A percentile compares a stretch with the other conserved stretches of the same genome.
Conservation (phyloP, 2,113 vertebrate species). For the Orientallactaga bullata region DNA sequence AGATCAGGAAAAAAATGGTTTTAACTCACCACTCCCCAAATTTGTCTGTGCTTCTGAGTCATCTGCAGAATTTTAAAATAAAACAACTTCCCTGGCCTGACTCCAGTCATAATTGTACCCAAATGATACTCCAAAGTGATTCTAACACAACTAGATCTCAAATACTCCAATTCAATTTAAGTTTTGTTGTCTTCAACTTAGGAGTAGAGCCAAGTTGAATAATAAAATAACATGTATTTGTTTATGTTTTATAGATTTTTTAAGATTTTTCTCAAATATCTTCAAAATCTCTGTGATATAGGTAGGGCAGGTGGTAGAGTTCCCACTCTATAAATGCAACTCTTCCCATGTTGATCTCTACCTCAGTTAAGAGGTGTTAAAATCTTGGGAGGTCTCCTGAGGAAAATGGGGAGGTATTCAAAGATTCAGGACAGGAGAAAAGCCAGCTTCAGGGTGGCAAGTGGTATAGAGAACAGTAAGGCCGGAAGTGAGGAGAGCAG, state of each 20-base stretch:
- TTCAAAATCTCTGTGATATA: not conserved
- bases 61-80: not conserved
- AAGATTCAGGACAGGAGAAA: not conserved
- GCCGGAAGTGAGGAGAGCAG: not conserved
- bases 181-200: not conserved
- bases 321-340: too few relatives aligned
- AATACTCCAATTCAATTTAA: not conserved
- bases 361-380: not conserved
- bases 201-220: not conserved
- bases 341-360: too few relatives aligned
- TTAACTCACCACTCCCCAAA: not conserved
- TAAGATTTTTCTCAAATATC: slow-evolving; percentile 30
- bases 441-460: not conserved
- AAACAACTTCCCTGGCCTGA: not conserved
- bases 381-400: not conserved
- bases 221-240: not conserved
- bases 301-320: not conserved
- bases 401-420: not conserved
- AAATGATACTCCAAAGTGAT: not conserved
- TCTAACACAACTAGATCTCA: not conserved
- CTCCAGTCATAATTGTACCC: not conserved
- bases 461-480: not conserved
- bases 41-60: slow-evolving; percentile 28
- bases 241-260: not conserved
- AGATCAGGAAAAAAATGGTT: slow-evolving; percentile 41